Evolutionary conservation across 2,888 invertebrate species (phyloP).

Genomic region (Microchrysa polita): DNA sequence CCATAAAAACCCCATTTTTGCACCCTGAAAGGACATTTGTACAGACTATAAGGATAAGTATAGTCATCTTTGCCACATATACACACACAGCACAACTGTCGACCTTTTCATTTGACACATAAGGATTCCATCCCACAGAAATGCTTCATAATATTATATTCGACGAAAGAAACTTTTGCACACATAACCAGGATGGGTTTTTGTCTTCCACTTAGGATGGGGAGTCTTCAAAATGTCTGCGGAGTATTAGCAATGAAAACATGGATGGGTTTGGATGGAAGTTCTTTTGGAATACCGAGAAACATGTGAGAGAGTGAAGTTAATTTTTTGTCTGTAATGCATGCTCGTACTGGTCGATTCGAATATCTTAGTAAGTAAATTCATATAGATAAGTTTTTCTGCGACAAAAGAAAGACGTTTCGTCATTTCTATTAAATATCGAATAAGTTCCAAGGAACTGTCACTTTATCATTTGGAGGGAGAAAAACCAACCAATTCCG

Average conservation of each 20-base stretch:
- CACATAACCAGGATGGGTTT: constrained; percentile 25
- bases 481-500: too few species aligned
- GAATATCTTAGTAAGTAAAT: too few species aligned
- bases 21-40: background rate
- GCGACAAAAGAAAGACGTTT: too few species aligned
- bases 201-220: constrained; percentile 36
- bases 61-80: background rate
- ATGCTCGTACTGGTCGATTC: too few species aligned
- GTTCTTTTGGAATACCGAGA: constrained; percentile 44
- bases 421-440: too few species aligned
- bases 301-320: constrained; percentile 49
- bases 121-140: background rate
- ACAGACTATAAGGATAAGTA: too few species aligned
- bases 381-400: too few species aligned
- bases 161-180: constrained; percentile 18
- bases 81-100: constrained; percentile 8
- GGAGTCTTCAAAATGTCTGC: constrained; percentile 31
- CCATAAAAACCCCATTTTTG: background rate
- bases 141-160: constrained; percentile 36
- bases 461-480: too few species aligned
- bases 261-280: background rate
- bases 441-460: too few species aligned
- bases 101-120: constrained; percentile 29
- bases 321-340: constrained; percentile 51
- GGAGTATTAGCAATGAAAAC: constrained; percentile 26